These are phyloP conservation scores for Neodontobutis hainanensis DNA, from an alignment of 2,113 vertebrate species.

Conservation along the genomic window DNA sequence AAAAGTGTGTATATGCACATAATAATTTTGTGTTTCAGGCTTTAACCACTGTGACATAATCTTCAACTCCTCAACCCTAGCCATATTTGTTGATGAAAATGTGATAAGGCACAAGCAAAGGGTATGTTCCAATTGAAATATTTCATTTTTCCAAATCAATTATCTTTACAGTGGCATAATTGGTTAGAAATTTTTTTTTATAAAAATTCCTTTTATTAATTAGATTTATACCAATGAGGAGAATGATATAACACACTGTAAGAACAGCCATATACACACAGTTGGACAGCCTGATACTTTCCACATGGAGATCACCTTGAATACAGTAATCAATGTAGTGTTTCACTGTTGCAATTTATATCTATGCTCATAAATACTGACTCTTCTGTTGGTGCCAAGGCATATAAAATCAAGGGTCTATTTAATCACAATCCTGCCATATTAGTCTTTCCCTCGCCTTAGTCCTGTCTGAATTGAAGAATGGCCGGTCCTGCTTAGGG, in stretches of 20 bases:
- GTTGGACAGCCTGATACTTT: constrained; percentile 8
- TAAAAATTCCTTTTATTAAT: too few relatives aligned
- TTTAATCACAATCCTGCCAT: constrained; percentile 65
- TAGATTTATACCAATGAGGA: too few relatives aligned
- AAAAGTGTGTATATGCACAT: too few relatives aligned
- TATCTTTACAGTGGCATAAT: too few relatives aligned
- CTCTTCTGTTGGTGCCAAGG: constrained; percentile 42
- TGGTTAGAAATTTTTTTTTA: too few relatives aligned
- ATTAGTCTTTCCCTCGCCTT: constrained; percentile 63
- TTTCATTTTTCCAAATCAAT: too few relatives aligned
- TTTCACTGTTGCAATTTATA: constrained; percentile 51
- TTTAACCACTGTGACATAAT: too few relatives aligned
- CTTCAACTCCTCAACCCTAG: too few relatives aligned
- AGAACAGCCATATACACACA: background rate
- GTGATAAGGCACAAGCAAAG: too few relatives aligned
- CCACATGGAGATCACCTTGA: constrained; percentile 33
- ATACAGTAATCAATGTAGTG: constrained; percentile 43
- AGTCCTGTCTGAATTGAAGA: constrained; percentile 63
- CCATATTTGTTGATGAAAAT: too few relatives aligned
- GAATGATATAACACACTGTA: background rate
- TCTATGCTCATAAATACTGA: constrained; percentile 45
- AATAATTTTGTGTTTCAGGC: too few relatives aligned
- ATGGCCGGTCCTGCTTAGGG: constrained; percentile 55
- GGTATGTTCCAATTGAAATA: too few relatives aligned
- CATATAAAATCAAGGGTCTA: constrained; percentile 52